phyloP scores from a whole-genome alignment of 2,888 invertebrate genomes.

The Pardosa pseudoannulata region DNA sequence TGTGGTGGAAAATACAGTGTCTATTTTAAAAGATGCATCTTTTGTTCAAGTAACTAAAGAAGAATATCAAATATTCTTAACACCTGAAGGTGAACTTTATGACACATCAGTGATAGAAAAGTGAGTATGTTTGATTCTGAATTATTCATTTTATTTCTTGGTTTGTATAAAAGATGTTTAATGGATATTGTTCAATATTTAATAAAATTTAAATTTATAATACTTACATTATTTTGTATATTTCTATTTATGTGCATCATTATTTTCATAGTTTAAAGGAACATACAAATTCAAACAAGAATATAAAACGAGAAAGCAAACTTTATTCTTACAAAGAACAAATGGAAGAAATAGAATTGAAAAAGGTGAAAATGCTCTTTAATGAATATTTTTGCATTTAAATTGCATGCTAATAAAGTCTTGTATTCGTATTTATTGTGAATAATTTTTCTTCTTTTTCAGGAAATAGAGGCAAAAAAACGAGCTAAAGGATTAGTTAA shows the following conservation, averaged over 20 bases:
- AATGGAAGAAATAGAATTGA: constrained; percentile 92
- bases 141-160: no score
- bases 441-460: background rate
- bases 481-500: constrained; percentile 79
- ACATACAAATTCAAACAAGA: constrained; percentile 79
- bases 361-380: constrained; percentile 80
- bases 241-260: no score
- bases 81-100: constrained; percentile 92
- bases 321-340: constrained; percentile 98
- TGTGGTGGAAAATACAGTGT: constrained; percentile 82
- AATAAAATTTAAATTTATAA: no score
- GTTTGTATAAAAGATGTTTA: no score
- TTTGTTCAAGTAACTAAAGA: constrained; percentile 86
- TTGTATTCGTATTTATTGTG: background rate
- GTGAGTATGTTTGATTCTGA: constrained; percentile 74
- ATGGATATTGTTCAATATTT: no score
- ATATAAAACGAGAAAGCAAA: constrained; percentile 96
- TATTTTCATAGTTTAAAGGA: constrained; percentile 75
- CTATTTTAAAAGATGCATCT: constrained; percentile 79
- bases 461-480: constrained; percentile 92
- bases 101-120: constrained; percentile 89
- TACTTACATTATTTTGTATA: no score
- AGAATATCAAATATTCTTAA: constrained; percentile 88
- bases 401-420: background rate
- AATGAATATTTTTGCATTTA: no score